These are phyloP conservation scores for Caenorhabditis sp. DNA, from an alignment of 2,888 invertebrate species.

Conservation along the genomic window DNA sequence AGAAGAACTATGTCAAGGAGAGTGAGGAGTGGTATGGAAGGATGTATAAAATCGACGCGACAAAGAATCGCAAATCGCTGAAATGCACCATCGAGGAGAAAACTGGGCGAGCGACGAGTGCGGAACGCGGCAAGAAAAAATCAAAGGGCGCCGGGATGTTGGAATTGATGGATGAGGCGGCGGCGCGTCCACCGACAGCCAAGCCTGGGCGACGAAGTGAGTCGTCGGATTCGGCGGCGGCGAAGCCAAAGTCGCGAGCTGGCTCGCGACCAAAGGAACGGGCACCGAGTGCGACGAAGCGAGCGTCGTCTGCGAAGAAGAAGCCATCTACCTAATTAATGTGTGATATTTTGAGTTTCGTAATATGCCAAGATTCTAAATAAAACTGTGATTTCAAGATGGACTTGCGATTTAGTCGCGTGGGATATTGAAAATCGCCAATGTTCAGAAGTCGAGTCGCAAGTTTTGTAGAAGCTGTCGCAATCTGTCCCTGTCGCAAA, in stretches of 20 bases:
- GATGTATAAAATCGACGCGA: constrained; percentile 44
- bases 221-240: constrained; percentile 13
- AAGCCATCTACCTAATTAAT: not conserved
- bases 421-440: too few relatives aligned
- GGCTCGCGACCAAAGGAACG: constrained; percentile 13
- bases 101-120: constrained; percentile 19
- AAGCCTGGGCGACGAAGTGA: constrained; percentile 20
- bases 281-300: constrained; percentile 18
- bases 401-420: too few relatives aligned
- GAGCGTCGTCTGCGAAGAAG: constrained; percentile 27
- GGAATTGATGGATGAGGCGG: constrained; percentile 69
- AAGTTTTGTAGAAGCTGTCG: too few relatives aligned
- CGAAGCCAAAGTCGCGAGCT: constrained; percentile 26
- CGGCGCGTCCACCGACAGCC: constrained; percentile 44
- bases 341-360: not conserved
- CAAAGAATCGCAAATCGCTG: constrained; percentile 46
- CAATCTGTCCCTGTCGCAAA: too few relatives aligned
- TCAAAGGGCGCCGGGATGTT: constrained; percentile 64
- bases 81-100: constrained; percentile 47
- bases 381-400: too few relatives aligned
- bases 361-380: too few relatives aligned
- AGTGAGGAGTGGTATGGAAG: constrained; percentile 12
- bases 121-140: constrained; percentile 32
- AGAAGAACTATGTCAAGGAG: constrained; percentile 45
- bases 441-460: too few relatives aligned